Conservation (phyloP, 2,888 invertebrate species). For the Lagria hirta region DNA sequence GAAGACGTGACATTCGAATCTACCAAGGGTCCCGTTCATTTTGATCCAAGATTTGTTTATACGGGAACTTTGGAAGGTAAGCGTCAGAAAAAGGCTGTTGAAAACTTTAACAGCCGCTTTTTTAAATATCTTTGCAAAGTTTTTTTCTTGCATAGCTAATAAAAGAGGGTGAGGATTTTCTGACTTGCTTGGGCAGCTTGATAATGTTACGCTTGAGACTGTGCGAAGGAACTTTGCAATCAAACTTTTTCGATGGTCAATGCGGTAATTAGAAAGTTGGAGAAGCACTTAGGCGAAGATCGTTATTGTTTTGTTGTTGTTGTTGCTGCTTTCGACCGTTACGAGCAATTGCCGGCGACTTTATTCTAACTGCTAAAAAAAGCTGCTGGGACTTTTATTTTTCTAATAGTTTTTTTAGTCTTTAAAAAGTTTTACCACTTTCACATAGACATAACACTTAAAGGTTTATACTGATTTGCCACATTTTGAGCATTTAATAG, state of each 20-base stretch:
- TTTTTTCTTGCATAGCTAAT: conserved; percentile 9
- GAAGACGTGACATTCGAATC: conserved; percentile 77
- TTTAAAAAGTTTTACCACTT: too few relatives aligned
- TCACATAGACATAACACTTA: too few relatives aligned
- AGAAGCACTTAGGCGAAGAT: conserved; percentile 18
- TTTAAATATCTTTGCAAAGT: background rate
- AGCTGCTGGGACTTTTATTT: background rate
- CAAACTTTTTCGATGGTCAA: conserved; percentile 24
- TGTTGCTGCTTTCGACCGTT: conserved; percentile 13
- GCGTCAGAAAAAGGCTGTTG: too few relatives aligned
- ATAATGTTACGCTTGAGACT: conserved; percentile 10
- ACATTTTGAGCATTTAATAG: too few relatives aligned
- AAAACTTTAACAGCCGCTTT: background rate
- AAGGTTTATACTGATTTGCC: too few relatives aligned
- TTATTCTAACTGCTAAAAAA: conserved; percentile 12
- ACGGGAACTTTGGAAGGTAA: conserved; percentile 78
- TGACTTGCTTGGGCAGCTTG: conserved; percentile 12
- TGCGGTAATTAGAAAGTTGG: conserved; percentile 26
- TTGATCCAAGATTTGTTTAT: conserved; percentile 74
- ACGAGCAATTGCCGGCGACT: conserved; percentile 11
- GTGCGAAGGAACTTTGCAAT: conserved; percentile 19
- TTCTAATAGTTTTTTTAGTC: too few relatives aligned
- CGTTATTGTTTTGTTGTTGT: conserved; percentile 27
- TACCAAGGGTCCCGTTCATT: conserved; percentile 67
- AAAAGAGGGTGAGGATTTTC: too few relatives aligned